Percentiles rank a stretch among this genome's conserved stretches.
These are phyloP conservation scores for Aurelia aurita complex sp. Pacific DNA, from an alignment of 30 jellyfish, hydroid and myxozoan species.

Conservation along the genomic window DNA sequence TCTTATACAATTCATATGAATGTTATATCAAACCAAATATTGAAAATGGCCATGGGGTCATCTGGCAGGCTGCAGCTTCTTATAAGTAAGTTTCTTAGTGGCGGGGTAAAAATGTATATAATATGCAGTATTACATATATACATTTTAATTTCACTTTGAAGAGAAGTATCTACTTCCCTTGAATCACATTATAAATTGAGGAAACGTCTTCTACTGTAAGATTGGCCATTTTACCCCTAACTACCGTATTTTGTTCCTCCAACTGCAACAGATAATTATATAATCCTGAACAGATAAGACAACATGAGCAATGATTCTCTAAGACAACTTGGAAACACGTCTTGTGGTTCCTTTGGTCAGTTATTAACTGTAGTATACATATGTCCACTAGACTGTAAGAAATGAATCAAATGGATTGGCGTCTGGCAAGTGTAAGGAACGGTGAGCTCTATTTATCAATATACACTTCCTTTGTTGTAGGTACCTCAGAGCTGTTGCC, in stretches of 20 bases:
- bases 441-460: not conserved
- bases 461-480: conserved; percentile 17
- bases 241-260: not conserved
- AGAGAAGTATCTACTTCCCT: not conserved
- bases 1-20: no score
- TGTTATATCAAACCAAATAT: no score
- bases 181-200: not conserved
- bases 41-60: no score
- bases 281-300: no score
- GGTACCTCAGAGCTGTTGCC: conserved; percentile 17
- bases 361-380: not conserved
- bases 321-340: no score
- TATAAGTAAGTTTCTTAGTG: no score
- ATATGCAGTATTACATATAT: no score
- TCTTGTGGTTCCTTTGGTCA: not conserved
- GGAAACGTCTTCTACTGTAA: not conserved
- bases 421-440: not conserved
- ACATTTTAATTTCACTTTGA: not conserved
- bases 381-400: not conserved
- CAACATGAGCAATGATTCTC: no score
- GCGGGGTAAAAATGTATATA: no score
- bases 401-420: not conserved
- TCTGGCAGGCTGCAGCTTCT: no score
- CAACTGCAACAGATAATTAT: not conserved
- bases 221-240: conserved; percentile 4